Percentiles rank a stretch among this genome's conserved stretches.
Conservation (phyloP, 2,888 invertebrate genomes). For the Agelastica alni region DNA sequence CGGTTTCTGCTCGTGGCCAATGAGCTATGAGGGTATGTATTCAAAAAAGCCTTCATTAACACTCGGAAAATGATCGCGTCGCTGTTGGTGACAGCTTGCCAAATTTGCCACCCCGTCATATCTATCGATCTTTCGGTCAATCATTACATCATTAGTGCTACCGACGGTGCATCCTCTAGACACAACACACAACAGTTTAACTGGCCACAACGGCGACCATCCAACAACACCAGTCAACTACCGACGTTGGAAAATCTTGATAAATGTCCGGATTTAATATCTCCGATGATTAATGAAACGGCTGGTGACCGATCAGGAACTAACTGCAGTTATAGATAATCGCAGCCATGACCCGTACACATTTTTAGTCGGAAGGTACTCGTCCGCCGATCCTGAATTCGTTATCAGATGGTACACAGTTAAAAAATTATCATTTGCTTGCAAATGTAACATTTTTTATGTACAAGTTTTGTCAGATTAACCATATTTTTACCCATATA, state of each 20-base stretch:
- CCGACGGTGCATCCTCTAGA: conserved; percentile 24
- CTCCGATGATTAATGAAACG: conserved; percentile 52
- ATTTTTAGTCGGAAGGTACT: conserved; percentile 20
- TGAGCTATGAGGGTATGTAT: conserved; percentile 54
- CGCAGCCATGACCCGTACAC: conserved; percentile 20
- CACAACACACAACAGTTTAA: conserved; percentile 44
- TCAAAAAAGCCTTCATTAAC: conserved; percentile 58
- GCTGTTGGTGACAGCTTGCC: conserved; percentile 53
- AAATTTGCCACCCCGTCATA: conserved; percentile 23
- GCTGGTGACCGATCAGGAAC: conserved; percentile 47
- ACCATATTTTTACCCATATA: too few species aligned
- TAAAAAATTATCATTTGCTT: too few species aligned
- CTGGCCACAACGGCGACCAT: conserved; percentile 35
- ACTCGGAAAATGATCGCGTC: conserved; percentile 57
- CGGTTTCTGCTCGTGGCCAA: conserved; percentile 44
- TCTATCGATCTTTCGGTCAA: conserved; percentile 51
- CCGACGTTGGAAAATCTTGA: conserved; percentile 49
- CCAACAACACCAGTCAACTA: conserved; percentile 23
- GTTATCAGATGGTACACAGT: neutral
- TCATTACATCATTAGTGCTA: conserved; percentile 51
- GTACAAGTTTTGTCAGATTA: too few species aligned
- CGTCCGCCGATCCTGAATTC: neutral
- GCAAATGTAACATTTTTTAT: too few species aligned
- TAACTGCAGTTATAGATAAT: conserved; percentile 42
- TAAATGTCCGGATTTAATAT: conserved; percentile 54